Evolutionary conservation across 1,140 invertebrate genomes (phyloP), one percentile per base, ranked within the genome.

Genomic region (Drosophila erecta): DNA sequence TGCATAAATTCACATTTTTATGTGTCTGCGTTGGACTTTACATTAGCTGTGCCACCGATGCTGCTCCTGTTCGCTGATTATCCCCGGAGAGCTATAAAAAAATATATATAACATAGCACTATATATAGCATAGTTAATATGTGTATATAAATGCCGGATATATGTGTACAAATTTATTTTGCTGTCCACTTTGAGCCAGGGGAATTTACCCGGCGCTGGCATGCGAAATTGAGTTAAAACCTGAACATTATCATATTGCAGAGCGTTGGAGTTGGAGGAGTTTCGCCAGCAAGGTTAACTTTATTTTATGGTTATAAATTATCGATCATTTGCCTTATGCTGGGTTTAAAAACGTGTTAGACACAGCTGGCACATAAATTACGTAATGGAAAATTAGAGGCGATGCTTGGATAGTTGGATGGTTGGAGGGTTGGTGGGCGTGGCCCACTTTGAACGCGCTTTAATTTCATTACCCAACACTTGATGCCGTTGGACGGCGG

Each of bases 1-100:
- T 81, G 79, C 75, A 86, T 86, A 86, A 86, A 86, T 86, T 86
- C 66, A 72, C 83, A 87, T 87, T 86, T 85, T 86, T 87, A 86
- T 87, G 81, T 87, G 83, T 87, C 83, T 86, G 83, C 60, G 83
- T 76, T 71, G 83, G 83, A 87, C 78, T 86, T 87, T 86, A 86
- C 79, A 87, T 86, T 86, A 87, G 81, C 78, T 81, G 37, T 74
- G 55, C 51, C 17, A 43, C 40, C 40, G 51, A 43, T 80, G 55
- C 43, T 71, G 46, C 22, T 67, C 44, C 2, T 40, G 46, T 40
- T 27, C 66, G 55, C 65, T 85, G 81, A 85, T 85, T 87, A 86
- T 86, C 81, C 81, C 81, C 43, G 62, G 83, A 87, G 81, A 83
- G 81, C 79, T 72, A 83, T 86, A 87, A 81, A 86, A 86, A 78